A percentile compares a stretch with the other conserved stretches of the same genome.
These are phyloP conservation scores for Drosophila orena DNA, from an alignment of 1,140 invertebrate species.

Conservation along the genomic window DNA sequence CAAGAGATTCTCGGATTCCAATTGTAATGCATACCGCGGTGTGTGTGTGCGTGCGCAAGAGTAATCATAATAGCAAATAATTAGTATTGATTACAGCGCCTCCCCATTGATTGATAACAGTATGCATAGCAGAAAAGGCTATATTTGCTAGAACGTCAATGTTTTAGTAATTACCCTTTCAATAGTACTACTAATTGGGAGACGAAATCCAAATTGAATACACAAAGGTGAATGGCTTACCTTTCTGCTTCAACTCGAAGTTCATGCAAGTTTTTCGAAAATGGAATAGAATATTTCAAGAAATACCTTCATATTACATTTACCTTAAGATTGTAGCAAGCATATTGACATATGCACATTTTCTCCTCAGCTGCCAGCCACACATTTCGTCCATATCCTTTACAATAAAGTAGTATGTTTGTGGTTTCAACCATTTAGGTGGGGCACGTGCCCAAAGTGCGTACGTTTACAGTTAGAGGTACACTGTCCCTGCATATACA, in stretches of 20 bases:
- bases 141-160: background rate
- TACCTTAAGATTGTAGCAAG: too few relatives aligned
- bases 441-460: constrained; percentile 32
- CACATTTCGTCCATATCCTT: background rate
- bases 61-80: constrained; percentile 70
- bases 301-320: too few relatives aligned
- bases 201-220: background rate
- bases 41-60: constrained; percentile 8
- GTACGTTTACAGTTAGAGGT: constrained; percentile 24
- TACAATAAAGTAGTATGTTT: background rate
- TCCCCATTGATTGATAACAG: constrained; percentile 30
- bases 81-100: constrained; percentile 68
- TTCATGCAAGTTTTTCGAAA: too few relatives aligned
- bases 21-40: constrained; percentile 22
- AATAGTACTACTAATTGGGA: background rate
- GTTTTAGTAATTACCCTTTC: background rate
- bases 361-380: background rate
- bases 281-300: too few relatives aligned
- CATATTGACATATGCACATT: background rate
- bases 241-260: too few relatives aligned
- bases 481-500: constrained; percentile 20
- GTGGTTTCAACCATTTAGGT: constrained; percentile 5
- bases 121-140: background rate
- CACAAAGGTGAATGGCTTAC: background rate
- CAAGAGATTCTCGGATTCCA: constrained; percentile 39